Evolutionary conservation across 2,797 vertebrate species (phyloP).

Genomic region (Oryzias sinensis): DNA sequence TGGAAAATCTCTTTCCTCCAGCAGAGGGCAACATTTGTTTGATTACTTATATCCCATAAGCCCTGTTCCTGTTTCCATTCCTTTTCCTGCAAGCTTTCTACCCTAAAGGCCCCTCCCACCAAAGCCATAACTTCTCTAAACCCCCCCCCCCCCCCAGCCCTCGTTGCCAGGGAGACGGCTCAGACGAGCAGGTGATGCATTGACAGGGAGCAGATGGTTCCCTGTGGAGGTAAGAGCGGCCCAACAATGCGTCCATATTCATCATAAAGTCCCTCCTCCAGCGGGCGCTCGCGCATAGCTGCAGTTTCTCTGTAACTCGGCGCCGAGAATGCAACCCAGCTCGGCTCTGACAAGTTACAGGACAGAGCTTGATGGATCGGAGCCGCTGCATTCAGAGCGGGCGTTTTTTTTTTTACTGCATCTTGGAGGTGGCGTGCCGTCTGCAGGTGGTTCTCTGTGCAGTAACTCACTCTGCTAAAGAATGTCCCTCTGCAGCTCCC

Average conservation of each 20-base stretch:
- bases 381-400: slow-evolving; percentile 21
- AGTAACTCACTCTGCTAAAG: slow-evolving; percentile 64
- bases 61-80: slow-evolving; percentile 32
- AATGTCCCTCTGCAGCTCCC: slow-evolving; percentile 55
- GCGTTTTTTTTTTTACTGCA: slow-evolving; percentile 24
- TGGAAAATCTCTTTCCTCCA: slow-evolving; percentile 38
- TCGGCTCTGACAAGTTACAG: slow-evolving; percentile 28
- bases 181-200: slow-evolving; percentile 99
- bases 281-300: slow-evolving; percentile 56
- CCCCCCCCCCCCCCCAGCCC: slow-evolving; percentile 64
- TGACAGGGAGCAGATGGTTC: slow-evolving; percentile 99
- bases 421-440: slow-evolving; percentile 24
- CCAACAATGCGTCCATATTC: slow-evolving; percentile 91
- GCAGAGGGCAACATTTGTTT: slow-evolving; percentile 71
- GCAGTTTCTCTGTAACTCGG: slow-evolving; percentile 35
- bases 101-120: slow-evolving; percentile 63
- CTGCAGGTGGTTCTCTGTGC: slow-evolving; percentile 71
- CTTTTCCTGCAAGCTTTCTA: slow-evolving; percentile 47
- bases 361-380: slow-evolving; percentile 15
- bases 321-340: background rate
- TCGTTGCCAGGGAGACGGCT: slow-evolving; percentile 87
- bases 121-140: slow-evolving; percentile 81
- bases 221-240: slow-evolving; percentile 91
- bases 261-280: slow-evolving; percentile 82
- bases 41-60: slow-evolving; percentile 8